Percentiles rank a stretch among this genome's conserved stretches.
Evolutionary conservation across 64 coral and sea anemone genomes (phyloP).

Genomic region (Exaiptasia diaphana): DNA sequence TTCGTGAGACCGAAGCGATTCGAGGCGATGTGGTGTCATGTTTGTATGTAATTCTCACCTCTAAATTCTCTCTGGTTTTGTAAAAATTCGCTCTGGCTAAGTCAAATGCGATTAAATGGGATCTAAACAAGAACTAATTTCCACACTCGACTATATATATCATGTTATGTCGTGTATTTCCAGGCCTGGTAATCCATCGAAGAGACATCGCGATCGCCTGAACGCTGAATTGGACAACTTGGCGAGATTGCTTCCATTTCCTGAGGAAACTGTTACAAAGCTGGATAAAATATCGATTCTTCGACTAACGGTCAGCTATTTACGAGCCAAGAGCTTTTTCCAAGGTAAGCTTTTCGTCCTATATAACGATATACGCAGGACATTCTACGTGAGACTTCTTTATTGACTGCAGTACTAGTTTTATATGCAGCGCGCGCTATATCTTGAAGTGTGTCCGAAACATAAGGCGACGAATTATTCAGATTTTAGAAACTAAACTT

Average conservation of each 20-base stretch:
- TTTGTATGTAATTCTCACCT: constrained; percentile 86
- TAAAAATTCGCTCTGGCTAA: not conserved
- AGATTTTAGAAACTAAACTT: too few relatives aligned
- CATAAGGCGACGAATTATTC: too few relatives aligned
- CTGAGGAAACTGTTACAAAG: constrained; percentile 97
- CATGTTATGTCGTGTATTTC: constrained; percentile 17
- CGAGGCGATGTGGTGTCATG: constrained; percentile 81
- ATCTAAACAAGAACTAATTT: not conserved
- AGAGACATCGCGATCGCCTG: constrained; percentile 96
- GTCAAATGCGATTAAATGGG: not conserved
- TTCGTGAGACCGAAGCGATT: constrained; percentile 86
- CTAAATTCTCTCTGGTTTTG: constrained; percentile 19
- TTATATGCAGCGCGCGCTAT: too few relatives aligned
- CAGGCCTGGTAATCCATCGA: constrained; percentile 98
- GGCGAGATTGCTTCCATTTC: constrained; percentile 92
- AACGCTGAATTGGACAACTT: constrained; percentile 98
- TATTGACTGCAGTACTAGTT: too few relatives aligned
- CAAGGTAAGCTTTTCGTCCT: constrained; percentile 97
- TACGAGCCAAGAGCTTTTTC: constrained; percentile 98
- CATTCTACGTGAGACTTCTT: too few relatives aligned
- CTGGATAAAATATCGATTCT: constrained; percentile 99
- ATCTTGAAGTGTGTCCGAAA: too few relatives aligned
- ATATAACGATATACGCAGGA: too few relatives aligned
- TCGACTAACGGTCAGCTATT: constrained; percentile 98
- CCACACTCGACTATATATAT: not conserved